A percentile compares a stretch with the other conserved stretches of the same genome.
Conservation (phyloP, 2,888 invertebrate species). For the Trichopoda pennipes region DNA sequence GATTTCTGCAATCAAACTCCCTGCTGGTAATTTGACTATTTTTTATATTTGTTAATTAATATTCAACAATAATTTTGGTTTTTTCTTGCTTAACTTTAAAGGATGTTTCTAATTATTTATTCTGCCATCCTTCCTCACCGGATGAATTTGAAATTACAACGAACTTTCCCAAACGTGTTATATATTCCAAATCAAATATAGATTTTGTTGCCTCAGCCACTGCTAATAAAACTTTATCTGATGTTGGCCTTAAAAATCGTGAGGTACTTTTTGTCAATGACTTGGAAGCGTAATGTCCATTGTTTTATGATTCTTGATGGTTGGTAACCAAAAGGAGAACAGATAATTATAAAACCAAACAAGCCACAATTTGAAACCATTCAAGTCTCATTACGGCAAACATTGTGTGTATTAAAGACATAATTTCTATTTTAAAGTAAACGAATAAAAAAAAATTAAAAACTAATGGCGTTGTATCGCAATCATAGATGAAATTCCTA, state of each 20-base stretch:
- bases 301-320: conserved; percentile 19
- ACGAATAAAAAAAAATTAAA: not conserved
- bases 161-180: conserved; percentile 94
- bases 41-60: conserved; percentile 12
- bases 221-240: conserved; percentile 79
- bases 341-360: conserved; percentile 21
- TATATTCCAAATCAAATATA: conserved; percentile 81
- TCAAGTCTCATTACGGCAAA: conserved; percentile 38
- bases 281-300: conserved; percentile 86
- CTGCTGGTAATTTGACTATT: conserved; percentile 85
- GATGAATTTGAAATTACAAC: conserved; percentile 97
- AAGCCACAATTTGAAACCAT: not conserved
- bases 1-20: conserved; percentile 91
- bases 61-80: conserved; percentile 49
- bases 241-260: conserved; percentile 92
- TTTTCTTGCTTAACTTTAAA: conserved; percentile 81
- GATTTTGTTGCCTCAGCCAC: conserved; percentile 63
- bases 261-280: conserved; percentile 97
- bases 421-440: conserved; percentile 35
- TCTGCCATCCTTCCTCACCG: conserved; percentile 96
- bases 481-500: conserved; percentile 48
- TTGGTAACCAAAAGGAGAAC: conserved; percentile 20
- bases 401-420: conserved; percentile 47
- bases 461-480: conserved; percentile 10
- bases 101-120: conserved; percentile 97